phyloP scores from a whole-genome alignment of 2,888 invertebrate genomes.

The Agrilus mali region DNA sequence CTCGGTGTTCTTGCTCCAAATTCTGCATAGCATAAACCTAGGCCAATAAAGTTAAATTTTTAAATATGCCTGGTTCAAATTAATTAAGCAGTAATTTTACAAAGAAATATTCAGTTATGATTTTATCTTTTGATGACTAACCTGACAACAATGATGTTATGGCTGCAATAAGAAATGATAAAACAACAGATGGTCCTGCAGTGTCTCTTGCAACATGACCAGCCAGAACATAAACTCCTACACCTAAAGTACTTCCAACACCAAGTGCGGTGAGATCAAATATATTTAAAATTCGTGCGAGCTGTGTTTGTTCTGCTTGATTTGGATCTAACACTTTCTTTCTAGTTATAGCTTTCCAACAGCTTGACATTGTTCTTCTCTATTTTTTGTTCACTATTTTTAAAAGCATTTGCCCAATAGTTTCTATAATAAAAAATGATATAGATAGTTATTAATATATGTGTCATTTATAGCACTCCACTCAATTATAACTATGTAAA shows the following conservation, averaged over 20 bases:
- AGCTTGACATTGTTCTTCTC: constrained; percentile 18
- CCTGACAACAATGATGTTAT: constrained; percentile 82
- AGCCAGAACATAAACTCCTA: constrained; percentile 82
- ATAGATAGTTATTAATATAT: too few species aligned
- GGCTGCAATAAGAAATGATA: constrained; percentile 79
- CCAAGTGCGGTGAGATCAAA: constrained; percentile 75
- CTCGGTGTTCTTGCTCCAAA: constrained; percentile 80
- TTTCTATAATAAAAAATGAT: too few species aligned
- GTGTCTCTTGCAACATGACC: constrained; percentile 68
- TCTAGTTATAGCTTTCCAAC: constrained; percentile 28
- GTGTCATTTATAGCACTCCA: too few species aligned
- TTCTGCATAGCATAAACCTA: constrained; percentile 81
- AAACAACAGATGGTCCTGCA: constrained; percentile 74
- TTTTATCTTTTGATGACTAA: constrained; percentile 24
- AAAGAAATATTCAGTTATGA: not conserved
- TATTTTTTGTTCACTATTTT: too few species aligned
- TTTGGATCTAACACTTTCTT: constrained; percentile 26
- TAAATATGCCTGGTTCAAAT: too few species aligned
- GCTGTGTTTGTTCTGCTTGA: constrained; percentile 30
- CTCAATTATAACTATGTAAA: too few species aligned
- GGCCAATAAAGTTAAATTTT: too few species aligned
- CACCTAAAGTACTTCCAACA: constrained; percentile 73
- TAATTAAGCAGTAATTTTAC: too few species aligned
- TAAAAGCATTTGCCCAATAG: too few species aligned
- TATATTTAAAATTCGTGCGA: constrained; percentile 62